phyloP scores from a whole-genome alignment of 2,888 invertebrate genomes.

The Drosophila longiperda region DNA sequence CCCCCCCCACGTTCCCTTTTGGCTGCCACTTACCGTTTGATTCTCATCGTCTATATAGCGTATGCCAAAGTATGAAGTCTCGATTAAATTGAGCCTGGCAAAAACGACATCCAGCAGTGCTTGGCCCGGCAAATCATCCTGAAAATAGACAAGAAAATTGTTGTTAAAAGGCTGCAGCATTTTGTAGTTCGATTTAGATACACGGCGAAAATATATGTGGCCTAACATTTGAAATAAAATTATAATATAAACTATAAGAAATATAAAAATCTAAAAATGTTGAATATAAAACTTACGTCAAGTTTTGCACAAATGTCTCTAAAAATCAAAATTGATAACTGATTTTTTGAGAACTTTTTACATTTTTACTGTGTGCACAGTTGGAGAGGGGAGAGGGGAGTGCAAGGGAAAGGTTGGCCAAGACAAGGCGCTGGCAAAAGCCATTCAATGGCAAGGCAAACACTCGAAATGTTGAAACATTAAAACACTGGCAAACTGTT shows the following conservation, averaged over 20 bases:
- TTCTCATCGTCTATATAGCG: slow-evolving; percentile 96
- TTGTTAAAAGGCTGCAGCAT: slow-evolving; percentile 62
- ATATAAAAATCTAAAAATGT: neutral
- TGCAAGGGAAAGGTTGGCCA: slow-evolving; percentile 29
- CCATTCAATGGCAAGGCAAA: slow-evolving; percentile 59
- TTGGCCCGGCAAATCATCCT: slow-evolving; percentile 96
- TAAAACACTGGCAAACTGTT: slow-evolving; percentile 75
- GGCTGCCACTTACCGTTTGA: slow-evolving; percentile 92
- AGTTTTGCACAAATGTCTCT: neutral
- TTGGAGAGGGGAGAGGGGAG: slow-evolving; percentile 8
- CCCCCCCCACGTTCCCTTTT: neutral
- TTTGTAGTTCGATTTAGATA: neutral
- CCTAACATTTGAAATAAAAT: neutral
- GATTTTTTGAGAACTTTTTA: neutral
- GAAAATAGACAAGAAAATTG: slow-evolving; percentile 85
- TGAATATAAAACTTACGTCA: neutral
- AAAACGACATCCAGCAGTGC: slow-evolving; percentile 96
- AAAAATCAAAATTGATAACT: neutral
- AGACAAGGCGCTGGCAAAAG: slow-evolving; percentile 49
- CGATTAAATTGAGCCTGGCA: slow-evolving; percentile 95
- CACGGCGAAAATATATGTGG: neutral
- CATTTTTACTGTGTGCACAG: neutral
- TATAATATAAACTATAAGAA: neutral
- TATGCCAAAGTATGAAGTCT: slow-evolving; percentile 98
- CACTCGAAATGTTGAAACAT: slow-evolving; percentile 49